Base-by-base conservation (phyloP, 2,113 vertebrate genomes). In the Ailurus styani region DNA sequence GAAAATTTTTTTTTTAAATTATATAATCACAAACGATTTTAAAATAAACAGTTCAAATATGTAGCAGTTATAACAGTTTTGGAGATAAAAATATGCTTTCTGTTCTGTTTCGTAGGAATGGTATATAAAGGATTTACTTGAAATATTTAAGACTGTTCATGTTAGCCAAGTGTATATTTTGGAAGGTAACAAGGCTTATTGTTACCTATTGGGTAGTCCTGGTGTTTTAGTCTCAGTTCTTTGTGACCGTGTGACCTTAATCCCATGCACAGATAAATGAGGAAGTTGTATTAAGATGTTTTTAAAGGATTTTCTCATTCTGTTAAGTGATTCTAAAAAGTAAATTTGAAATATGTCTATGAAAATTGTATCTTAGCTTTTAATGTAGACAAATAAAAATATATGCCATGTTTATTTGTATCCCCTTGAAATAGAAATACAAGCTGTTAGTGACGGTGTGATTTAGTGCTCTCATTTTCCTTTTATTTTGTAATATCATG, bases 321-420 rank as follows among this genome's bases (percentile, higher is more conserved):
- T 34, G 37, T 87, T 95, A 15, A 87, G 54, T 72, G 25, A 66
- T 57, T 88, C 42, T 72, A 72, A 62, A 20, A 70, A 93, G 60
- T 13, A 82, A 86, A 90, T 79, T 47, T 79, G 29, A 84, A 42
- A 11, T 31, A 72, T 42, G 87, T 96, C 15, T 83, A 27, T 90
- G n/a, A 21, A 90, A 87, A 77, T 95, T 97, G 1, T 87, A 23
- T 87, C 34, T 95, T 95, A 62, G 21, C 31, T 82, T 94, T 95
- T 82, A 50, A 45, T 34, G 6, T 93, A 83, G 57, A 83, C 11
- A 81, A 64, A 87, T 81, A 31, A 25, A 87, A 86, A 81, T 77
- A 85, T 86, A 17, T 79, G 37, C 40, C 62, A n/a, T 77, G 4
- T 83, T 6, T 91, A 52, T 77, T 75, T 96, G 25, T 78, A 82